Evolutionary conservation across 2,113 vertebrate species (phyloP).

Genomic region (Etheostoma spectabile): DNA sequence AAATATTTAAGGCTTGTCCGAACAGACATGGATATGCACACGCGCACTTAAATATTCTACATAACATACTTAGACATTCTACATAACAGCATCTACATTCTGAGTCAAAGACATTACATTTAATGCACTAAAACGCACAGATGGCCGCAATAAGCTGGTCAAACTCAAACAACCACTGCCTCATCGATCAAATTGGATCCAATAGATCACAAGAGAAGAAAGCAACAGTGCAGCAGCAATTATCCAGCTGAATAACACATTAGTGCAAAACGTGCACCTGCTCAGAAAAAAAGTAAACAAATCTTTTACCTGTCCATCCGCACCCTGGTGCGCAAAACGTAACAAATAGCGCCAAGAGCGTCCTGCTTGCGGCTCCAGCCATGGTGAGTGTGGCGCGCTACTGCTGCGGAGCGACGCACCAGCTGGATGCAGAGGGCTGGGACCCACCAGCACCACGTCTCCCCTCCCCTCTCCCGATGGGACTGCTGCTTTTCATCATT

Average conservation of each 20-base stretch:
- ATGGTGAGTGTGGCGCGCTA: conserved; percentile 78
- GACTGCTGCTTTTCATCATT: background rate
- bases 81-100: background rate
- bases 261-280: conserved; percentile 37
- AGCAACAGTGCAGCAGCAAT: background rate
- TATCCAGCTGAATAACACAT: background rate
- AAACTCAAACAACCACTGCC: background rate
- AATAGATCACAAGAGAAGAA: background rate
- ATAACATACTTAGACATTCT: too few relatives aligned
- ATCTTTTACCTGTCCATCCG: conserved; percentile 79
- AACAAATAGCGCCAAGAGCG: conserved; percentile 81
- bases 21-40: background rate
- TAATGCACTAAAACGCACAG: background rate
- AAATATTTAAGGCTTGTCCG: background rate
- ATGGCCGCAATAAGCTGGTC: background rate
- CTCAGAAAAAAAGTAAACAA: background rate
- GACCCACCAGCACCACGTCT: conserved; percentile 42
- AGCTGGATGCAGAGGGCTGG: conserved; percentile 71
- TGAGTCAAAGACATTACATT: background rate
- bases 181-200: too few relatives aligned
- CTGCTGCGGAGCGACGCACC: conserved; percentile 69
- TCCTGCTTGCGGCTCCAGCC: conserved; percentile 82
- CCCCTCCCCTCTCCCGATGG: conserved; percentile 24
- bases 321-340: conserved; percentile 77
- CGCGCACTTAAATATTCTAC: background rate